Percentiles rank a stretch among this genome's conserved stretches.
Evolutionary conservation across 2,797 vertebrate species (phyloP).

Genomic region (Malurus splendens): DNA sequence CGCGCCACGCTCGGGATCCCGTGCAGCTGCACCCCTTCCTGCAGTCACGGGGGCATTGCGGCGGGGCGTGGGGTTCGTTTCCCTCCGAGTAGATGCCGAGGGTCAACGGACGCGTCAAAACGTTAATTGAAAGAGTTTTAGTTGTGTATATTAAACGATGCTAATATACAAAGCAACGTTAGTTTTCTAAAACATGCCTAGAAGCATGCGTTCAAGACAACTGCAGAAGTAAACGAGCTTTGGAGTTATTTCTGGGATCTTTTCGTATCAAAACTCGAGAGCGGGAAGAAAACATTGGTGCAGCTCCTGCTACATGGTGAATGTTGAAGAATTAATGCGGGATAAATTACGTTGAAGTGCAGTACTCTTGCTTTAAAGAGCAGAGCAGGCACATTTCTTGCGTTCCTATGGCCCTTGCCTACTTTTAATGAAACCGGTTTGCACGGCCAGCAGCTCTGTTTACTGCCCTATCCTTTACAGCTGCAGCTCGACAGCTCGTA

Average conservation of each 20-base stretch:
- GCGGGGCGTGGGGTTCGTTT: accelerated
- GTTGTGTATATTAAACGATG: not conserved
- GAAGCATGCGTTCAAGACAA: accelerated
- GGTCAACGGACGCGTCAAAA: not conserved
- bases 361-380: not conserved
- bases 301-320: not conserved
- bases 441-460: not conserved
- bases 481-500: not conserved
- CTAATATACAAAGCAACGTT: not conserved
- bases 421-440: not conserved
- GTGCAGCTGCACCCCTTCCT: not conserved
- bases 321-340: not conserved
- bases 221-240: not conserved
- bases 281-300: no score
- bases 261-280: not conserved
- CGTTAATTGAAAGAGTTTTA: not conserved
- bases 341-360: not conserved
- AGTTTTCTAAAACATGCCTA: not conserved
- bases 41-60: accelerated
- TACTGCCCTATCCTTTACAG: not conserved
- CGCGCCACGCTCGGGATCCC: accelerated
- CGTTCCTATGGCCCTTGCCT: not conserved
- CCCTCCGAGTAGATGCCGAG: accelerated
- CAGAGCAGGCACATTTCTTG: not conserved
- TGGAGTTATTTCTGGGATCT: not conserved